Evolutionary conservation across 2,797 vertebrate species (phyloP).

Genomic region (Propithecus perrieri): DNA sequence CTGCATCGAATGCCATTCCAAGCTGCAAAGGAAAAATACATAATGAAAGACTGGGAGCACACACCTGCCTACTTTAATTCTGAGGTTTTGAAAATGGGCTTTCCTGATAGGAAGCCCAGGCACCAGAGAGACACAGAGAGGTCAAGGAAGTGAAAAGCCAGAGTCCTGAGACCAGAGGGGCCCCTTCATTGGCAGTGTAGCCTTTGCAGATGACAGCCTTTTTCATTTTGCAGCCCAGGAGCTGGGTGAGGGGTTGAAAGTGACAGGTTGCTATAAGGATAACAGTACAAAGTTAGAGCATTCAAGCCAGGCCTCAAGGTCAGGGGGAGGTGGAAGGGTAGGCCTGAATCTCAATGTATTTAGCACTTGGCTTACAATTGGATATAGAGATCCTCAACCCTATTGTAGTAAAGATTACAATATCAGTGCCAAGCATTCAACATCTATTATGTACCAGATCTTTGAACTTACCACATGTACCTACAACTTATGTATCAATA

Average conservation of each 20-base stretch:
- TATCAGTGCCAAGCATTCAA: background rate
- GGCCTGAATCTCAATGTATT: background rate
- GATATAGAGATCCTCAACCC: background rate
- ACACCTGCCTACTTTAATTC: slow-evolving; percentile 2
- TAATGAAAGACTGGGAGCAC: background rate
- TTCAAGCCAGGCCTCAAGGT: background rate
- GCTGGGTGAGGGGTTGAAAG: background rate
- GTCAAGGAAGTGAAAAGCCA: background rate
- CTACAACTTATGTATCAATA: background rate
- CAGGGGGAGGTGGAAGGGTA: background rate
- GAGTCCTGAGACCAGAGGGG: background rate
- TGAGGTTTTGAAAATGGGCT: background rate
- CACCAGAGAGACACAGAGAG: background rate
- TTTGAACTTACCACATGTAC: background rate
- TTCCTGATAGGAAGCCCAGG: background rate
- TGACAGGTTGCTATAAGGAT: background rate
- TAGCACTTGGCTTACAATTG: background rate
- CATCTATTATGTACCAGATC: background rate
- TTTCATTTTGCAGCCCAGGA: background rate
- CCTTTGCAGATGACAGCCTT: background rate
- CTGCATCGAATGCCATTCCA: background rate
- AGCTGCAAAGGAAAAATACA: background rate
- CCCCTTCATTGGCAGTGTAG: background rate
- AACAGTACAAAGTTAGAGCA: background rate
- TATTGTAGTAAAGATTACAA: background rate